A percentile compares a stretch with the other conserved stretches of the same genome.
These are phyloP conservation scores for Malurus elegans DNA, from an alignment of 2,113 vertebrate genomes.

Conservation along the genomic window DNA sequence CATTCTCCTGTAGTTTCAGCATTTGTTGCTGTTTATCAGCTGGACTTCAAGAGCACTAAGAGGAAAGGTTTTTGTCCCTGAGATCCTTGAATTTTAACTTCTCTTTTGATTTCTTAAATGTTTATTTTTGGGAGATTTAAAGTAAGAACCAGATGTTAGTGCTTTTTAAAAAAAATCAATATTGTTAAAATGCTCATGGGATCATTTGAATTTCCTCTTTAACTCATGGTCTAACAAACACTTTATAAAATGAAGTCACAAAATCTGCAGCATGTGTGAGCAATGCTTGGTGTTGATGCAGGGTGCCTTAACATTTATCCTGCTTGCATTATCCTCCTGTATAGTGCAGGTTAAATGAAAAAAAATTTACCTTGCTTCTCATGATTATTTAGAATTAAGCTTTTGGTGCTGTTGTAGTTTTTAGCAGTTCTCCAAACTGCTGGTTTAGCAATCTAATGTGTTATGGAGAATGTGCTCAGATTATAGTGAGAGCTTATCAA, in stretches of 20 bases:
- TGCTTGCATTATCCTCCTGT: background rate
- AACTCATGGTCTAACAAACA: background rate
- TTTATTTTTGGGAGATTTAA: background rate
- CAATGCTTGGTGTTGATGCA: background rate
- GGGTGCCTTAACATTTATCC: background rate
- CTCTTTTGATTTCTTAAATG: background rate
- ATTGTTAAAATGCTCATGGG: background rate
- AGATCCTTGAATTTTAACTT: slow-evolving; percentile 21
- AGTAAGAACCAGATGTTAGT: background rate
- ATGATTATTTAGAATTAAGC: background rate
- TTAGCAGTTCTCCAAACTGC: background rate
- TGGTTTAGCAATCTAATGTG: background rate
- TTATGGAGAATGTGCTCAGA: background rate
- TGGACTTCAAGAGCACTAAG: background rate
- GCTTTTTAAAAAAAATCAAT: background rate
- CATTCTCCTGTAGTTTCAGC: background rate
- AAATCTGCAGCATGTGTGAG: background rate
- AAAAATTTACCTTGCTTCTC: background rate
- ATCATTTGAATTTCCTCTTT: background rate
- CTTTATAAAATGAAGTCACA: background rate
- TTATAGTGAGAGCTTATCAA: background rate
- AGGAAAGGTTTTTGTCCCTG: background rate
- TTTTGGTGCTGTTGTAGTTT: background rate
- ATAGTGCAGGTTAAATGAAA: background rate
- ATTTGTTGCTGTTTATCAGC: background rate